phyloP scores from a whole-genome alignment of 1,140 invertebrate genomes.

The Hylyphantes graminicola region DNA sequence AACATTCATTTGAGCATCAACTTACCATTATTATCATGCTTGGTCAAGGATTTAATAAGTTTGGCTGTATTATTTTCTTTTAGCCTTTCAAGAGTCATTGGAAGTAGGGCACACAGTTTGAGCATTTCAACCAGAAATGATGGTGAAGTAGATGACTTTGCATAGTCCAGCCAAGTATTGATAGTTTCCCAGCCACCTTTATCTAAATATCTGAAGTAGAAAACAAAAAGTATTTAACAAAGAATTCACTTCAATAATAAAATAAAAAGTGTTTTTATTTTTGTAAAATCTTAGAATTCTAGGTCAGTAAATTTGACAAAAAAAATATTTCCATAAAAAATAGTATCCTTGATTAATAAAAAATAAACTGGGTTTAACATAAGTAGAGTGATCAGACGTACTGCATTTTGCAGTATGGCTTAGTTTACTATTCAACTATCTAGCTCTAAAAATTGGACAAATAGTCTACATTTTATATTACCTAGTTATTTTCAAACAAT shows the following conservation, averaged over 20 bases:
- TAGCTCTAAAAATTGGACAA: no score
- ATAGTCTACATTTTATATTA: no score
- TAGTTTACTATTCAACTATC: no score
- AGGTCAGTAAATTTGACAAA: no score
- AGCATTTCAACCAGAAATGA: conserved; percentile 86
- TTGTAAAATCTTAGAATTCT: no score
- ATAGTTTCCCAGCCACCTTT: conserved; percentile 90
- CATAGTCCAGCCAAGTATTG: conserved; percentile 88
- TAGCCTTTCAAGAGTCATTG: conserved; percentile 87
- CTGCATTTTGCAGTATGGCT: no score
- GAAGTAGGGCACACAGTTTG: conserved; percentile 83
- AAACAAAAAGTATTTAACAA: not conserved
- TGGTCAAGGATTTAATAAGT: conserved; percentile 87
- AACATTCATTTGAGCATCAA: conserved; percentile 18
- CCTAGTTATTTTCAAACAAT: no score
- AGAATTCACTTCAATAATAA: not conserved
- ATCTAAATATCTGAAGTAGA: conserved; percentile 80
- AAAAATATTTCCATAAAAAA: no score
- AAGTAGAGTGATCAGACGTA: no score
- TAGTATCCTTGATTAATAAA: no score
- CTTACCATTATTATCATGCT: conserved; percentile 81
- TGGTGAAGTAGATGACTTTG: conserved; percentile 84
- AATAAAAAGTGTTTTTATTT: no score
- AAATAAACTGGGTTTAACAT: no score
- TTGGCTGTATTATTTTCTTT: conserved; percentile 92